A percentile compares a stretch with the other conserved stretches of the same genome.
These are phyloP conservation scores for Brachyptera putata DNA, from an alignment of 2,888 invertebrate species.

Conservation along the genomic window DNA sequence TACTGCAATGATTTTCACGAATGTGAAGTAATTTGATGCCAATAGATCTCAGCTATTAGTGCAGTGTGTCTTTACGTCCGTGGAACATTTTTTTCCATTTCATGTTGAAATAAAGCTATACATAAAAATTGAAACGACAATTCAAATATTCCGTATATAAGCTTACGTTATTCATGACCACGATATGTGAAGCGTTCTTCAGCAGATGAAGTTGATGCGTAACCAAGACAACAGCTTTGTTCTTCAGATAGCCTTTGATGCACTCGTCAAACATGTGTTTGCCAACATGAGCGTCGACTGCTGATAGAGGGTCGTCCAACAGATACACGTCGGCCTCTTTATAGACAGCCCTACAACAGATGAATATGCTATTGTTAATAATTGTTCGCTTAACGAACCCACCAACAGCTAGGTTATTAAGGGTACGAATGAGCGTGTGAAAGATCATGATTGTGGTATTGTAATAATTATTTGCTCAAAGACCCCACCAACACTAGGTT, in stretches of 20 bases:
- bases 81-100: no score
- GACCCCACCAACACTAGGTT: not conserved
- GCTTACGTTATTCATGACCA: constrained; percentile 45
- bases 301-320: constrained; percentile 51
- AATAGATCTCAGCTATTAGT: no score
- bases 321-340: constrained; percentile 50
- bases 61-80: no score
- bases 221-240: constrained; percentile 47
- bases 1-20: no score
- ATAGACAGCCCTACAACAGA: constrained; percentile 43
- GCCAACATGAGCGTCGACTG: constrained; percentile 50
- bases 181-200: constrained; percentile 40
- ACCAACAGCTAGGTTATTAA: not conserved
- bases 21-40: no score
- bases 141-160: no score
- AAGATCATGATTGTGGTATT: not conserved
- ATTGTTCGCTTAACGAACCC: not conserved
- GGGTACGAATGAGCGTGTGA: no score
- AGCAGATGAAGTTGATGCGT: constrained; percentile 54
- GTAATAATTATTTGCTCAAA: not conserved
- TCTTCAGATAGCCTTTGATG: constrained; percentile 42
- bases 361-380: not conserved
- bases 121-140: no score
- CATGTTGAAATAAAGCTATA: no score
- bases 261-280: constrained; percentile 50